phyloP scores from a whole-genome alignment of 1,140 invertebrate genomes.

The Trissolcus basalis region DNA sequence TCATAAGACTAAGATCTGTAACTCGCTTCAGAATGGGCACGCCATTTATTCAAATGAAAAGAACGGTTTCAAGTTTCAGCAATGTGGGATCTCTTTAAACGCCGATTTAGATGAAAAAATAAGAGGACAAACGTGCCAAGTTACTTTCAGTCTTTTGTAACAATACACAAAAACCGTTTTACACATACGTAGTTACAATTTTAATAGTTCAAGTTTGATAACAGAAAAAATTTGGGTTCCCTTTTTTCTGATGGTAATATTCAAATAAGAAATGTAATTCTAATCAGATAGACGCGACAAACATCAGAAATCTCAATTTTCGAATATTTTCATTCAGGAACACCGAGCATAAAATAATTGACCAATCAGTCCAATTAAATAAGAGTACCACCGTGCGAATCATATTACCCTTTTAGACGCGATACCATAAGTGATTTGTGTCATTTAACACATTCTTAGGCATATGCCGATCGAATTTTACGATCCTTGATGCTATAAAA shows the following conservation, averaged over 20 bases:
- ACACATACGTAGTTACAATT: constrained; percentile 9
- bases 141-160: constrained; percentile 34
- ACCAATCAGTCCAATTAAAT: constrained; percentile 21
- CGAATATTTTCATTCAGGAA: not conserved
- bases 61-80: constrained; percentile 42
- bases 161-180: constrained; percentile 10
- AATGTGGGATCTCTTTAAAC: constrained; percentile 37
- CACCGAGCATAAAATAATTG: constrained; percentile 10
- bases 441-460: constrained; percentile 45
- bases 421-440: constrained; percentile 34
- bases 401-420: constrained; percentile 33
- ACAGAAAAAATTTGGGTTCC: no score
- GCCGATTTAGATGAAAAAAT: constrained; percentile 40
- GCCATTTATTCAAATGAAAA: constrained; percentile 23
- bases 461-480: constrained; percentile 39
- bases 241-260: no score
- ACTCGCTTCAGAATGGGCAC: constrained; percentile 2
- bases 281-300: no score
- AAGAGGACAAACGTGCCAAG: constrained; percentile 20
- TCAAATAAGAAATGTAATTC: no score
- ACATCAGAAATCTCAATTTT: no score
- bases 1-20: no score
- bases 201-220: no score
- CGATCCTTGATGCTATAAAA: constrained; percentile 42
- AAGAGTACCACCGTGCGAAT: constrained; percentile 3